Conservation (phyloP, 2,113 vertebrate genomes). For the Crotalus helleri region DNA sequence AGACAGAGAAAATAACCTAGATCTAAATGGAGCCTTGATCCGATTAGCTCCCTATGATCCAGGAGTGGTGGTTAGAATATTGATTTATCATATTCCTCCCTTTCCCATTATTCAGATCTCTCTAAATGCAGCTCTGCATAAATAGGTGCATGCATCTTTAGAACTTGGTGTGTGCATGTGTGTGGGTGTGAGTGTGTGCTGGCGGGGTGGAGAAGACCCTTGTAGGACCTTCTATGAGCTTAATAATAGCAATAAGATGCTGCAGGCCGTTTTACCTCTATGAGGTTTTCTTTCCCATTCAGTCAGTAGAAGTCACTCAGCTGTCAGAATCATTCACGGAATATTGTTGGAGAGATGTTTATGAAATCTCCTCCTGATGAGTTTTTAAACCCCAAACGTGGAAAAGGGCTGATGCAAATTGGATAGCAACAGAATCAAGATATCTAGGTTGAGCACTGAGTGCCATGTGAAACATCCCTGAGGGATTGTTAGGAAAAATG, state of each 20-base stretch:
- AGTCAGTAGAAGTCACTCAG: slow-evolving; percentile 35
- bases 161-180: neutral
- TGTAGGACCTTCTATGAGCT: neutral
- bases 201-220: neutral
- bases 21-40: neutral
- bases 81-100: neutral
- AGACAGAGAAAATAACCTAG: neutral
- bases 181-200: neutral
- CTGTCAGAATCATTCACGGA: slow-evolving; percentile 27
- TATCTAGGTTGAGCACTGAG: slow-evolving; percentile 9
- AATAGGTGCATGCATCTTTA: neutral
- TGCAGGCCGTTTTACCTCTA: slow-evolving; percentile 1
- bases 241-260: neutral
- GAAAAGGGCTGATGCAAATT: neutral
- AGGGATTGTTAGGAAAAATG: neutral
- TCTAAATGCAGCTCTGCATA: neutral
- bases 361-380: neutral
- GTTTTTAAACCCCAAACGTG: neutral
- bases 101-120: neutral
- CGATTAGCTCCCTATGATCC: neutral
- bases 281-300: neutral
- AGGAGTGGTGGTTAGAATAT: neutral
- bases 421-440: neutral
- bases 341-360: slow-evolving; percentile 23
- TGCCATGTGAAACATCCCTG: neutral